These are phyloP conservation scores for Rhagoletis zephyria DNA, from an alignment of 1,140 invertebrate genomes.

Conservation along the genomic window DNA sequence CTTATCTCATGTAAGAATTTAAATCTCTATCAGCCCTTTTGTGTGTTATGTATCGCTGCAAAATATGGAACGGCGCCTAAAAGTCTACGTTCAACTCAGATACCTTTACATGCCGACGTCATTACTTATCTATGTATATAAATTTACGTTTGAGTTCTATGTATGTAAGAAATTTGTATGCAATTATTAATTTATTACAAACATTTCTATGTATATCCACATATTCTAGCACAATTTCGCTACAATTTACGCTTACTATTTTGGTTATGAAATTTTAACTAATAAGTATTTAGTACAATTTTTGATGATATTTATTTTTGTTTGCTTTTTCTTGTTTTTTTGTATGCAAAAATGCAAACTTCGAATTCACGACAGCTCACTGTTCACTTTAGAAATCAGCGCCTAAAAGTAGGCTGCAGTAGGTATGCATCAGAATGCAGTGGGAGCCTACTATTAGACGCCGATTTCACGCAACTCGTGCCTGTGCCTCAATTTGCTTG, in stretches of 20 bases:
- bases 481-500: background rate
- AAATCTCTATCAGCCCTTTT: background rate
- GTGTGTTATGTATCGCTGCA: background rate
- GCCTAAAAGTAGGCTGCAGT: background rate
- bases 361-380: background rate
- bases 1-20: constrained; percentile 3
- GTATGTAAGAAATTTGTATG: background rate
- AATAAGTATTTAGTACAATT: background rate
- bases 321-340: no score
- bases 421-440: no score
- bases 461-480: background rate
- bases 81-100: background rate
- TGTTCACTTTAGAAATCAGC: background rate
- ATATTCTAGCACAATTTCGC: background rate
- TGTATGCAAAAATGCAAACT: background rate
- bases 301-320: background rate
- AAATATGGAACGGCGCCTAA: background rate
- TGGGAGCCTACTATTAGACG: background rate
- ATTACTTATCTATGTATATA: no score
- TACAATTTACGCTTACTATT: background rate
- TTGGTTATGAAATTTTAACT: background rate
- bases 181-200: background rate
- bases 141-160: background rate
- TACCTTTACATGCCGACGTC: background rate
- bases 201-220: background rate